A percentile compares a stretch with the other conserved stretches of the same genome.
Evolutionary conservation across 1,140 invertebrate species (phyloP).

Genomic region (Sminthurinus signatus): DNA sequence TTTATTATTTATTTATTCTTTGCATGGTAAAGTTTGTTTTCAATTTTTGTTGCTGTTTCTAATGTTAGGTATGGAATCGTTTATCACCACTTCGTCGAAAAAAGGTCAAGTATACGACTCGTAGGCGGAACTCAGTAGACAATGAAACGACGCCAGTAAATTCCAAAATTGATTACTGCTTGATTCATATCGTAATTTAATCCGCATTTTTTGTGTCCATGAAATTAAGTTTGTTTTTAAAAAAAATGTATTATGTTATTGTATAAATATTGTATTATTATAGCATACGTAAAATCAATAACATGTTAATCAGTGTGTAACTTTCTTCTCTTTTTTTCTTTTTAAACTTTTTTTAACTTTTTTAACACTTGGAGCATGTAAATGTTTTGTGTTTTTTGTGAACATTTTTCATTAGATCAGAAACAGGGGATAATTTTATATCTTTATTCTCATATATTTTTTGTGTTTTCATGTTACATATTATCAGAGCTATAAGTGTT

Average conservation of each 20-base stretch:
- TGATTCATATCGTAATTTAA: not conserved
- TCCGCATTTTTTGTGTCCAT: not conserved
- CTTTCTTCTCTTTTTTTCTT: too few relatives aligned
- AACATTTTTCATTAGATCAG: too few relatives aligned
- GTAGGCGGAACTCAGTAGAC: not conserved
- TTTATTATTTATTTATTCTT: not conserved
- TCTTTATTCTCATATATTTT: too few relatives aligned
- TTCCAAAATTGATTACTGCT: not conserved
- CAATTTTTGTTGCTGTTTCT: constrained; percentile 6
- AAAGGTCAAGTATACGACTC: not conserved
- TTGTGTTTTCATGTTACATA: too few relatives aligned
- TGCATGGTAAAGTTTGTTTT: not conserved
- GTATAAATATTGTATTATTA: too few relatives aligned
- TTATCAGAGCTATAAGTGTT: too few relatives aligned
- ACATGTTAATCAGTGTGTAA: too few relatives aligned
- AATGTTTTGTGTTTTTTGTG: too few relatives aligned
- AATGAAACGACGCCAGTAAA: constrained; percentile 23
- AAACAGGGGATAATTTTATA: too few relatives aligned
- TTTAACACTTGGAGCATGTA: too few relatives aligned
- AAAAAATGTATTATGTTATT: not conserved
- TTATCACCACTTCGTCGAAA: not conserved
- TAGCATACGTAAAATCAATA: too few relatives aligned
- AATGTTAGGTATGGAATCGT: constrained; percentile 5
- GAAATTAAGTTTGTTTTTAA: not conserved
- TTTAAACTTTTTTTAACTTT: too few relatives aligned